These are phyloP conservation scores for Caerostris darwini DNA, from an alignment of 1,140 invertebrate species.

Conservation along the genomic window DNA sequence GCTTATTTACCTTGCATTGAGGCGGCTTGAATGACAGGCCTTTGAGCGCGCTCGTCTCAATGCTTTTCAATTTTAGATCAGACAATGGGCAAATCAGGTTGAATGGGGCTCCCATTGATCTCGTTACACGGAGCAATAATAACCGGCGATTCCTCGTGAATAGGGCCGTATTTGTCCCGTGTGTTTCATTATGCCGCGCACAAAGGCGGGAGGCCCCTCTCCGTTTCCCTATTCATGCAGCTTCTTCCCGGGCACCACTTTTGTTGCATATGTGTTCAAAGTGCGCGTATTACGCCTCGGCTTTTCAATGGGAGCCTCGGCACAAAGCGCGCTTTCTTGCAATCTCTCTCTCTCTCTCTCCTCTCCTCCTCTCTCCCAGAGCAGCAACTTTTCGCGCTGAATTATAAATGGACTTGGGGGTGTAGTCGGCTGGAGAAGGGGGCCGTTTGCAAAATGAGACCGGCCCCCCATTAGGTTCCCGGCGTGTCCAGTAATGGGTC, in stretches of 20 bases:
- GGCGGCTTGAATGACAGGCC: conserved; percentile 76
- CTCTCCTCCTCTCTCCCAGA: not conserved
- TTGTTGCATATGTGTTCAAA: conserved; percentile 78
- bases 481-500: not conserved
- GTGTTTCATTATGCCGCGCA: conserved; percentile 76
- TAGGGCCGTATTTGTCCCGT: conserved; percentile 77
- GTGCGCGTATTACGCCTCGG: conserved; percentile 76
- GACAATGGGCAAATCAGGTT: conserved; percentile 78
- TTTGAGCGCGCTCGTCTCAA: conserved; percentile 75
- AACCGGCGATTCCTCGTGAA: conserved; percentile 77
- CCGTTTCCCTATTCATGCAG: conserved; percentile 76
- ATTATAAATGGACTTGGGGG: conserved; percentile 73
- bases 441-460: conserved; percentile 38
- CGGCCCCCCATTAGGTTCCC: not conserved
- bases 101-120: conserved; percentile 76
- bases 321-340: conserved; percentile 75
- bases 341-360: conserved; percentile 58
- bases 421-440: not conserved
- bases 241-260: conserved; percentile 48
- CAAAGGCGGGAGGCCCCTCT: conserved; percentile 71
- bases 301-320: conserved; percentile 39
- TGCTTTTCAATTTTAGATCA: conserved; percentile 78
- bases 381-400: conserved; percentile 77
- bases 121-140: conserved; percentile 78
- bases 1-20: conserved; percentile 78